Percentiles rank a stretch among this genome's conserved stretches.
Conservation (phyloP, 2,797 vertebrate species). For the Betta splendens region DNA sequence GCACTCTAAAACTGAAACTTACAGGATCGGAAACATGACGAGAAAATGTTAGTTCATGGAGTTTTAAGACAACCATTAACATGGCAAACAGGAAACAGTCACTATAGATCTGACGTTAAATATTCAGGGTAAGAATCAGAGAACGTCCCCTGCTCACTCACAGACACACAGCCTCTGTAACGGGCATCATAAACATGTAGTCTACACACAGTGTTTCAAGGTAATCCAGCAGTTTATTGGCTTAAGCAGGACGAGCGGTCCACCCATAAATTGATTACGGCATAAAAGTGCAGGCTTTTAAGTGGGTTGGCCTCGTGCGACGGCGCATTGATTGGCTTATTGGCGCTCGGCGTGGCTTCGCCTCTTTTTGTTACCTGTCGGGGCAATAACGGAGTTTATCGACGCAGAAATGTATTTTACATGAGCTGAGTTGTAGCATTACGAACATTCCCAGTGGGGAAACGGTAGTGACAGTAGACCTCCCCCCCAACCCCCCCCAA, state of each 20-base stretch:
- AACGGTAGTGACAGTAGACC: conserved; percentile 8
- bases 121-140: not conserved
- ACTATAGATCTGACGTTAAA: no score
- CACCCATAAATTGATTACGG: conserved; percentile 80
- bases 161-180: conserved; percentile 7
- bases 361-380: conserved; percentile 65
- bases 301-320: conserved; percentile 56
- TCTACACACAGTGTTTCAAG: conserved; percentile 75
- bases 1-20: no score
- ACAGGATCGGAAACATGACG: no score
- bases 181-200: conserved; percentile 66
- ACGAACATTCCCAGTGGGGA: conserved; percentile 46
- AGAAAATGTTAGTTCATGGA: no score
- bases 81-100: no score
- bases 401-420: conserved; percentile 77
- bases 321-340: conserved; percentile 73
- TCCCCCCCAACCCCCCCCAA: no score
- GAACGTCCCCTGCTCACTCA: no score
- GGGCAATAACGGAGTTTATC: conserved; percentile 73
- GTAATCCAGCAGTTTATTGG: conserved; percentile 75
- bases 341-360: conserved; percentile 60
- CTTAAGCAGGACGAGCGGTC: conserved; percentile 74
- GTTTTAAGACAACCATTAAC: no score
- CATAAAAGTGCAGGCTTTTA: conserved; percentile 78
- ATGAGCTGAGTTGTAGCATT: conserved; percentile 69